Evolutionary conservation across 2,888 invertebrate genomes (phyloP).

Genomic region (Pterobdella sp.): DNA sequence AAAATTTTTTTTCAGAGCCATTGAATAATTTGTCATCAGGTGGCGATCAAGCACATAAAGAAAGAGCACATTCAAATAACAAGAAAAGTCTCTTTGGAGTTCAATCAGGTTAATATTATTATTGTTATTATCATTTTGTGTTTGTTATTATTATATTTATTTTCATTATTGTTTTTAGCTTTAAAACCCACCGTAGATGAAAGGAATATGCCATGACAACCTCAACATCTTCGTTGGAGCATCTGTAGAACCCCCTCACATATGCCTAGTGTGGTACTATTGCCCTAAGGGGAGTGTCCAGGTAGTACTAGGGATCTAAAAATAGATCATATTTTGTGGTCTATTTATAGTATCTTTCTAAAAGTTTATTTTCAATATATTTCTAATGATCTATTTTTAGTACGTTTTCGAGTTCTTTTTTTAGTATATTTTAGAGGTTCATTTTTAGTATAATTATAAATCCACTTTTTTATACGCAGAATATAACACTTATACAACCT

Average conservation of each 20-base stretch:
- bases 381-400: neutral
- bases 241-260: constrained; percentile 67
- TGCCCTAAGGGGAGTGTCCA: constrained; percentile 70
- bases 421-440: neutral
- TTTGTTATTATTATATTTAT: too few relatives aligned
- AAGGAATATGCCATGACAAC: constrained; percentile 75
- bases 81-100: constrained; percentile 40
- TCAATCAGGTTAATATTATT: constrained; percentile 40
- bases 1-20: neutral
- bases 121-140: neutral
- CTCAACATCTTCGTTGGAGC: constrained; percentile 75
- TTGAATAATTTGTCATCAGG: neutral
- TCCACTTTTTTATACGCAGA: neutral
- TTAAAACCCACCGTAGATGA: constrained; percentile 61
- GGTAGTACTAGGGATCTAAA: constrained; percentile 35
- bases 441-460: neutral
- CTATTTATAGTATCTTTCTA: neutral
- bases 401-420: neutral
- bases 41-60: constrained; percentile 63
- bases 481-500: neutral
- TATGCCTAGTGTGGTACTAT: constrained; percentile 70
- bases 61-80: constrained; percentile 38
- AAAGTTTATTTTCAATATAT: neutral
- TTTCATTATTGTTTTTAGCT: too few relatives aligned
- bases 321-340: too few relatives aligned